Base-by-base conservation (phyloP, 2,113 vertebrate species). In the Alligator mississippiensis region DNA sequence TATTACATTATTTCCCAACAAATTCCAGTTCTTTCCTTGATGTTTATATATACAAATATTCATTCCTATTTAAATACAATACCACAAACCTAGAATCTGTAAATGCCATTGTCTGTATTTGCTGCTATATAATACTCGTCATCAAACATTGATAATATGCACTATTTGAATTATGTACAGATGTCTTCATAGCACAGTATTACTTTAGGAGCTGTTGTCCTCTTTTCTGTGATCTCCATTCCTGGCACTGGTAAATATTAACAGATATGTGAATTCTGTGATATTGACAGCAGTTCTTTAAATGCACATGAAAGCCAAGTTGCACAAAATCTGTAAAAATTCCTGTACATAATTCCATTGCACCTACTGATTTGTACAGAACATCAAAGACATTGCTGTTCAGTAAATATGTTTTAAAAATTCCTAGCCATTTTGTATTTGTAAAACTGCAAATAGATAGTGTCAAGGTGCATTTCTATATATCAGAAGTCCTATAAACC, bases 121-220 rank as follows among this genome's bases (percentile, higher is more conserved):
- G 96, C 96, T 96, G 90, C 95, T 88, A 79, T 82, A 87, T 91
- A 25, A 88, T 95, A 94, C 81, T 96, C 85, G 90, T 83, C 92
- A 77, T 96, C 89, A 81, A 94, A n/a, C n/a, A 88, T 72, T 90
- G 70, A 95, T 95, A 96, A 96, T 83, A 96, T 90, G 90, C 96
- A 97, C 96, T 98, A 86, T 88, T 80, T 88, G 87, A 95, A 93
- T 94, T 93, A 90, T 79, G 89, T 96, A 96, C 96, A 92, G 95
- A 84, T 93, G 85, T 93, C 95, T 90, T 85, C 89, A 74, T 96
- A 97, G 95, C 94, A 94, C 94, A 94, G 92, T 93, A 60, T 95
- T 93, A 64, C 86, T 92, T 90, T 93, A 82, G 88, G 92, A 96
- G 93, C 89, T 94, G 95, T 91, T 93, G 82, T 92, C 75, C 90